phyloP scores from a whole-genome alignment of 2,113 vertebrate genomes.

The Puffinus mauretanicus region DNA sequence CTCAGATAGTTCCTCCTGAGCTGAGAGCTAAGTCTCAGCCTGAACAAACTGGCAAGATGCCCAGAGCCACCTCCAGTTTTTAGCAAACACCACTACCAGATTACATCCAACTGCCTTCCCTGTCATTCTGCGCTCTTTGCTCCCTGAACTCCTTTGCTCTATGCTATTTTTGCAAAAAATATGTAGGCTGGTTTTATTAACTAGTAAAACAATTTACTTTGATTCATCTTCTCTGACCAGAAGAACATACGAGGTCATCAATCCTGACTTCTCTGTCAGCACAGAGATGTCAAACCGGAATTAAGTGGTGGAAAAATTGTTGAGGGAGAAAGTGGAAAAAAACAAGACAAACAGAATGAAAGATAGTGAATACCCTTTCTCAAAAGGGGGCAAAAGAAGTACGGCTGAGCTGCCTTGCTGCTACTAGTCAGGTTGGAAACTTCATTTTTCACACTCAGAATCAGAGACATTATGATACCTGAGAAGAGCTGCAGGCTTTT shows the following conservation, averaged over 20 bases:
- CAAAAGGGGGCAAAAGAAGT: background rate
- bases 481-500: background rate
- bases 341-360: background rate
- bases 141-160: background rate
- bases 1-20: background rate
- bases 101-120: background rate
- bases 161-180: background rate
- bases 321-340: background rate
- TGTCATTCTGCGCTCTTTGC: background rate
- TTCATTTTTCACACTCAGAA: background rate
- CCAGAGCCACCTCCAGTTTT: background rate
- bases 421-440: background rate
- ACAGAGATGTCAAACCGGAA: constrained; percentile 16
- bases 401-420: background rate
- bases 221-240: constrained; percentile 8
- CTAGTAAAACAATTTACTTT: background rate
- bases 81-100: background rate
- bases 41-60: background rate
- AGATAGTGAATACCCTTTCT: background rate
- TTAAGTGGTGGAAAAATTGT: constrained; percentile 18
- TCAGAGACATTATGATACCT: background rate
- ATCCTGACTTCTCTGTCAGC: constrained; percentile 26
- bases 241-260: background rate
- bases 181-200: background rate
- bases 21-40: background rate